A percentile compares a stretch with the other conserved stretches of the same genome.
These are phyloP conservation scores for Drosophila virilis DNA, from an alignment of 1,140 invertebrate species.

Conservation along the genomic window DNA sequence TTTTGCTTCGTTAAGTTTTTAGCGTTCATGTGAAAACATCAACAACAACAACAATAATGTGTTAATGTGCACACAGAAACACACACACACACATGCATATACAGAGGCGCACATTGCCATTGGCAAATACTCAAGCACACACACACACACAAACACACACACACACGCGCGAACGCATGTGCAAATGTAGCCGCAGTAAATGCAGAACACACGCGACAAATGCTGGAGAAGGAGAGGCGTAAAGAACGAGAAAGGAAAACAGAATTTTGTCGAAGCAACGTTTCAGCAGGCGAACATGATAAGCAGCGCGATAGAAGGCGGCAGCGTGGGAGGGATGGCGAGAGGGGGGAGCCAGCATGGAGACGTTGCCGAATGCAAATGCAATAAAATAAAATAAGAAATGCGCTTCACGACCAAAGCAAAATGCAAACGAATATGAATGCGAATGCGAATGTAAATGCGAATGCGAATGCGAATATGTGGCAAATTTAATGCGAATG, in stretches of 20 bases:
- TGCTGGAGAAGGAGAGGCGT: conserved; percentile 5
- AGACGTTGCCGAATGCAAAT: conserved; percentile 61
- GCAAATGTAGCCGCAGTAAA: conserved; percentile 63
- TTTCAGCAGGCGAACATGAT: conserved; percentile 15
- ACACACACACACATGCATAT: background rate
- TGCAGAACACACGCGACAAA: conserved; percentile 68
- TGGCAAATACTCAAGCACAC: conserved; percentile 36
- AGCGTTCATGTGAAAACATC: conserved; percentile 62
- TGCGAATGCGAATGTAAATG: conserved; percentile 15
- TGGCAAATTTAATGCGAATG: conserved; percentile 52
- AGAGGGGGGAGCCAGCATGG: conserved; percentile 12
- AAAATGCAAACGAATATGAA: conserved; percentile 35
- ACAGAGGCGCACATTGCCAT: conserved; percentile 23
- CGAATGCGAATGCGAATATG: conserved; percentile 30
- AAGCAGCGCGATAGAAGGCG: conserved; percentile 8
- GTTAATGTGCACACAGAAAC: conserved; percentile 48
- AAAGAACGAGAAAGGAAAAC: conserved; percentile 11
- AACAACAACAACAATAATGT: conserved; percentile 61
- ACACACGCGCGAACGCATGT: conserved; percentile 9
- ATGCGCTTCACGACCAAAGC: conserved; percentile 15
- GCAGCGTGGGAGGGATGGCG: conserved; percentile 3
- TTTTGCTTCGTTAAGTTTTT: conserved; percentile 77
- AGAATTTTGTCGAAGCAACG: conserved; percentile 39
- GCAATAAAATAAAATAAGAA: conserved; percentile 65
- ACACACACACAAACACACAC: conserved; percentile 5